Evolutionary conservation across 2,113 vertebrate genomes (phyloP), one percentile per base, ranked within the genome.

Genomic region (Chaetodon trifascialis): DNA sequence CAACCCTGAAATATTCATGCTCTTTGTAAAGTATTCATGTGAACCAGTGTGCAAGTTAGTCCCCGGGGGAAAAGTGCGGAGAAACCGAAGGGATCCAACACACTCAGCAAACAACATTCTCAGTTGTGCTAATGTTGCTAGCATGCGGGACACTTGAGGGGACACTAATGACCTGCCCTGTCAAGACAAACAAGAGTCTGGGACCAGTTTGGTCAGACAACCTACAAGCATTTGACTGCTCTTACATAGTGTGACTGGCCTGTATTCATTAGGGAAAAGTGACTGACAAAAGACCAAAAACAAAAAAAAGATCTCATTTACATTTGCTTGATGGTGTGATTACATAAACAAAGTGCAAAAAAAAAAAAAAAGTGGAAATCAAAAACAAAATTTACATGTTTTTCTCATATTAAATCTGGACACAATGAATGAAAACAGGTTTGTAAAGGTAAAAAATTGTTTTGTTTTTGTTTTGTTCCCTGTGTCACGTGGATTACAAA

Each of bases 11-110:
- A 95, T 93, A 95, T 94, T 94, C 80, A 93, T 92, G 62, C 66
- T 92, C 85, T 91, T 87, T 93, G 91, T 94, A 91, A 94, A 93
- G 86, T 89, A 94, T 94, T 94, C 83, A 93, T 93, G 91, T 87
- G 89, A 93, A 93, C 88, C 91, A 92, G 82, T 88, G 88, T 89
- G 91, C 84, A 79, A 89, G 89, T 89, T 89, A 86, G 88, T 92
- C 92, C 90, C 92, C 51, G 3, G 82, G 83, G 88, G 83, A 70
- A 88, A 88, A 79, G 84, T 66, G 86, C 70, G 78, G 88, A 85
- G 79, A 90, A 88, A 90, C 85, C 80, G 83, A 88, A 76, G 87
- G 71, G 86, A 90, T 91, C 86, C 86, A 68, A 91, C 86, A 82
- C 86, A 72, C 78, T 90, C 88, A 38, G 77, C 89, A 92, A 91